A percentile compares a stretch with the other conserved stretches of the same genome.
Evolutionary conservation across 2,888 invertebrate genomes (phyloP).

Genomic region (Sinhomidia bicolor): DNA sequence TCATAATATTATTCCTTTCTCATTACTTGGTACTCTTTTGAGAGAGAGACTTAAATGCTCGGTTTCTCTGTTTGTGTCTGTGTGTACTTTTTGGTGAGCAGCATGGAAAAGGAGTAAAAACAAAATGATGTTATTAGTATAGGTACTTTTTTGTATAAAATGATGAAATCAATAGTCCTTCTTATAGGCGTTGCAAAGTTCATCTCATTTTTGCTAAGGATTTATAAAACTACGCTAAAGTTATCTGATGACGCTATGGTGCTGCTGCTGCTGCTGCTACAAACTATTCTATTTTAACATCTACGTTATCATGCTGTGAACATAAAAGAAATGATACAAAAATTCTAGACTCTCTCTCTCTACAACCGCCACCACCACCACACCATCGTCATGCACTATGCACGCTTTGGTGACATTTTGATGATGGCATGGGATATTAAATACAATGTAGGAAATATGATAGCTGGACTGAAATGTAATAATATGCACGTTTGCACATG

Average conservation of each 20-base stretch:
- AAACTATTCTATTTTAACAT: neutral
- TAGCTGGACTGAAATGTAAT: neutral
- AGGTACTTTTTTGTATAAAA: neutral
- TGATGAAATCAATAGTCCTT: conserved; percentile 1
- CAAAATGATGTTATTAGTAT: neutral
- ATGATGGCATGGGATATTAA: conserved; percentile 2
- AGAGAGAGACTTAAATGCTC: too few species aligned
- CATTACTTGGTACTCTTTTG: neutral
- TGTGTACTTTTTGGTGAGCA: too few species aligned
- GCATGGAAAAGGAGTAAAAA: too few species aligned
- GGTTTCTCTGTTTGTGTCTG: too few species aligned
- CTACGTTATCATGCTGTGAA: neutral
- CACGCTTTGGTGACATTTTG: conserved; percentile 36
- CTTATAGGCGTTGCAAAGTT: neutral
- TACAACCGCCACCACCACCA: too few species aligned
- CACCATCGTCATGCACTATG: too few species aligned
- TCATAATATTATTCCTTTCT: neutral
- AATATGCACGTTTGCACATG: neutral
- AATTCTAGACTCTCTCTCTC: neutral
- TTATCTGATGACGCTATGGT: neutral
- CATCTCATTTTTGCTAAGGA: conserved; percentile 11
- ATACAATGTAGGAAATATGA: neutral
- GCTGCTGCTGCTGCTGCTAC: too few species aligned
- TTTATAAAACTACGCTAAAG: neutral
- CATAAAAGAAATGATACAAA: neutral